A percentile compares a stretch with the other conserved stretches of the same genome.
Conservation (phyloP, 2,113 vertebrate genomes). For the Daphoenositta chrysoptera region DNA sequence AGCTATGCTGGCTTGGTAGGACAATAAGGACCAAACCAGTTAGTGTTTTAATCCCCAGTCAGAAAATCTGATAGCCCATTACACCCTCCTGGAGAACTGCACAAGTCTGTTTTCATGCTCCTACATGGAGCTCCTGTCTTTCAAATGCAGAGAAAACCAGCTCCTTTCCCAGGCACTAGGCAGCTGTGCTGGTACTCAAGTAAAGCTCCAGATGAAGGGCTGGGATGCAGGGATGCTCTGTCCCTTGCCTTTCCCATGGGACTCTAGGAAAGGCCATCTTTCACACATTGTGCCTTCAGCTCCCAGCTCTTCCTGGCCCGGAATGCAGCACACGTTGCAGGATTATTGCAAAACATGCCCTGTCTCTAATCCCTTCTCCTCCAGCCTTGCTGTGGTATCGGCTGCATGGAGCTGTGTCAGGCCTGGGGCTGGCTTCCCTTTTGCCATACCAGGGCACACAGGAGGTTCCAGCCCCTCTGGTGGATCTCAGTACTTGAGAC, state of each 20-base stretch:
- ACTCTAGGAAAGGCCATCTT: neutral
- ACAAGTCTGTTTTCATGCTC: neutral
- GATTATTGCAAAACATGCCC: constrained; percentile 51
- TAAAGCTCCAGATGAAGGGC: neutral
- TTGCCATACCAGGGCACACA: neutral
- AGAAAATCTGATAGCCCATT: neutral
- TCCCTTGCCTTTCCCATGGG: neutral
- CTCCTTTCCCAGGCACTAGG: neutral
- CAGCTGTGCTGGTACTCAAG: neutral
- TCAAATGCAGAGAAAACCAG: neutral
- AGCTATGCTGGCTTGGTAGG: neutral
- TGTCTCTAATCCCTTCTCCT: constrained; percentile 48
- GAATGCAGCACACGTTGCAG: constrained; percentile 34
- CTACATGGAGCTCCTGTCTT: neutral
- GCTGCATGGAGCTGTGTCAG: constrained; percentile 14
- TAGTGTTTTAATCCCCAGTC: neutral
- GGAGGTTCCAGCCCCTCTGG: neutral
- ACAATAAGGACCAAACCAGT: neutral
- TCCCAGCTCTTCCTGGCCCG: neutral
- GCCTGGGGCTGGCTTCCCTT: neutral
- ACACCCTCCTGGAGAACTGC: neutral
- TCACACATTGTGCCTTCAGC: neutral
- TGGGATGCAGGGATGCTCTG: neutral
- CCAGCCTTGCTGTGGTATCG: constrained; percentile 13
- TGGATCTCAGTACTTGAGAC: rapidly evolving